Percentiles rank a stretch among this genome's conserved stretches.
Conservation (phyloP, 1,140 invertebrate species). For the Zaprionus camerounensis region DNA sequence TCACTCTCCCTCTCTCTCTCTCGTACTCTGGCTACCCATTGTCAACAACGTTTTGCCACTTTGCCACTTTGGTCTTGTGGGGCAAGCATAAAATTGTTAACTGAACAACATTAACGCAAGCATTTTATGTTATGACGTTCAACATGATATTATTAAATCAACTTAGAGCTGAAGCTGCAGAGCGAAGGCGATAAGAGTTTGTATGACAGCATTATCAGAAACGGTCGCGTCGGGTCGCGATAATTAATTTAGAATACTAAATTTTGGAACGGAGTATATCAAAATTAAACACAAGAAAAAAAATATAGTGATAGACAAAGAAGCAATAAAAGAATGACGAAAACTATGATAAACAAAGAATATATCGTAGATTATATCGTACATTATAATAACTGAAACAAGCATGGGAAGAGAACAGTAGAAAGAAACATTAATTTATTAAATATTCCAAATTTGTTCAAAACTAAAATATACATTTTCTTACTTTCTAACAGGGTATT, state of each 20-base stretch:
- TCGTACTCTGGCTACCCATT: conserved; percentile 28
- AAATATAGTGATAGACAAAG: too few species aligned
- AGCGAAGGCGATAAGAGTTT: conserved; percentile 25
- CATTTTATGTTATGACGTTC: conserved; percentile 78
- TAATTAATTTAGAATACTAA: not conserved
- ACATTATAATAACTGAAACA: too few species aligned
- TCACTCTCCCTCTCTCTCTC: not conserved
- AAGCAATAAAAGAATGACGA: too few species aligned
- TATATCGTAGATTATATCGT: too few species aligned
- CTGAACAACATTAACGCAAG: conserved; percentile 77
- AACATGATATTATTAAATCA: conserved; percentile 81
- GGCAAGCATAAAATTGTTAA: conserved; percentile 76
- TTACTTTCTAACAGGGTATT: too few species aligned
- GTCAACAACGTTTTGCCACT: conserved; percentile 41
- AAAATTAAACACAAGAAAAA: not conserved
- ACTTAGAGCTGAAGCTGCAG: conserved; percentile 68
- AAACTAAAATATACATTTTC: too few species aligned
- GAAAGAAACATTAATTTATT: too few species aligned
- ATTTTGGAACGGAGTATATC: not conserved
- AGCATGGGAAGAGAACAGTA: too few species aligned
- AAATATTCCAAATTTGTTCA: too few species aligned
- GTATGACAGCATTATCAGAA: not conserved
- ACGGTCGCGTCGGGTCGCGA: too few species aligned
- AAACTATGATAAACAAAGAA: too few species aligned
- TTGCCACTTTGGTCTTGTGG: conserved; percentile 76